Evolutionary conservation across 2,888 invertebrate species (phyloP), one percentile per base, ranked within the genome.

Genomic region (Mayetiola destructor): DNA sequence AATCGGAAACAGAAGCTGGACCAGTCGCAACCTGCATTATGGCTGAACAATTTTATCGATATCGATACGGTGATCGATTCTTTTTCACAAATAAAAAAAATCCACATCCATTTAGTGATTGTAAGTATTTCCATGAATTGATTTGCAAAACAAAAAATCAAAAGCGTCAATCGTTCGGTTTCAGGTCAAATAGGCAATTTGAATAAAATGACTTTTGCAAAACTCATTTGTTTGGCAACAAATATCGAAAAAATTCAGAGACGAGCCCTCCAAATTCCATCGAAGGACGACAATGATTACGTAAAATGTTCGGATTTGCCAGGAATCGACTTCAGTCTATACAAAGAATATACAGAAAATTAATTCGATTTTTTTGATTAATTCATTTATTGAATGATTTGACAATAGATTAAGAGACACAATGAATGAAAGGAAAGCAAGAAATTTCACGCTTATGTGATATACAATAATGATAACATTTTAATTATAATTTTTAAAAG

Each of bases 31-130:
- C n/a, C n/a, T 48, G 48, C 16, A 3, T 48, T n/a, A 16, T 27
- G 23, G 48, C 48, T n/a, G 48, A 48, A 27, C 48, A 48, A n/a
- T 48, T 48, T 27, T 14, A 48, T 14, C 27, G 48, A 1, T 48
- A 8, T 14, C 23, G 16, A 48, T 48, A 14, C 16, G 48, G 48
- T 3, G 48, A 48, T 48, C 48, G 48, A 2, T 48, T 48, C 9
- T 48, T 48, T 12, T 48, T 27, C 9, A n/a, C 48, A 48, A 23
- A 48, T 48, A 6, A 5, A 23, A 48, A 48, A 6, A 48, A 27
- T 48, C 48, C 48, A 48, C 29, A 48, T n/a, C 23, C n/a, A 27
- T 48, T 48, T n/a, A n/a, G n/a, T n/a, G n/a, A n/a, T n/a, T n/a
- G n/a, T n/a, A n/a, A n/a, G n/a, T n/a, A n/a, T n/a, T n/a, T n/a